These are phyloP conservation scores for Steromphala cineraria DNA, from an alignment of 2,888 invertebrate genomes.

Conservation along the genomic window DNA sequence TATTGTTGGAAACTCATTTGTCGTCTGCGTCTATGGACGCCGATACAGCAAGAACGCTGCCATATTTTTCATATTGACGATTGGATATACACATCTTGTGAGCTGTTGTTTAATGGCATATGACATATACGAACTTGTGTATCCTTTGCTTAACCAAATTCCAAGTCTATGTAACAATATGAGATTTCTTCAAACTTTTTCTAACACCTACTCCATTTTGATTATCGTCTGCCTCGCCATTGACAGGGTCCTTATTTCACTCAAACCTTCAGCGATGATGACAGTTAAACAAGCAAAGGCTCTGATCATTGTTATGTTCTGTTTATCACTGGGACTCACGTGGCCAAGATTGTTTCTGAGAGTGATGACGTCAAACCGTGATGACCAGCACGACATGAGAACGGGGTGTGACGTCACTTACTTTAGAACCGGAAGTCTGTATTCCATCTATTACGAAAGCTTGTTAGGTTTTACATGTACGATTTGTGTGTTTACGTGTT, in stretches of 20 bases:
- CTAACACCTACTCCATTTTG: background rate
- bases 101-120: background rate
- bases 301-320: conserved; percentile 43
- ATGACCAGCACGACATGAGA: conserved; percentile 34
- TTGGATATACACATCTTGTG: background rate
- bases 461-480: background rate
- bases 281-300: conserved; percentile 45
- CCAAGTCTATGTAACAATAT: background rate
- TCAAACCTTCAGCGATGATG: background rate
- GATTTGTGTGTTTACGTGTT: background rate
- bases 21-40: background rate
- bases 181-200: conserved; percentile 9
- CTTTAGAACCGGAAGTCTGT: no score
- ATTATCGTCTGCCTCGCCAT: conserved; percentile 7
- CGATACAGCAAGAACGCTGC: background rate
- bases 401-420: background rate
- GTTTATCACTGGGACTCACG: conserved; percentile 44
- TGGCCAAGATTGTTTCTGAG: conserved; percentile 58
- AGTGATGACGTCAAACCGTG: conserved; percentile 48
- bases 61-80: background rate
- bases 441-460: no score
- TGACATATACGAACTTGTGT: background rate
- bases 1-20: background rate
- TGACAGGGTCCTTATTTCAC: background rate
- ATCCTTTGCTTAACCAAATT: background rate